Base-by-base conservation (phyloP, 1,140 invertebrate species). In the Cyclina sinensis region DNA sequence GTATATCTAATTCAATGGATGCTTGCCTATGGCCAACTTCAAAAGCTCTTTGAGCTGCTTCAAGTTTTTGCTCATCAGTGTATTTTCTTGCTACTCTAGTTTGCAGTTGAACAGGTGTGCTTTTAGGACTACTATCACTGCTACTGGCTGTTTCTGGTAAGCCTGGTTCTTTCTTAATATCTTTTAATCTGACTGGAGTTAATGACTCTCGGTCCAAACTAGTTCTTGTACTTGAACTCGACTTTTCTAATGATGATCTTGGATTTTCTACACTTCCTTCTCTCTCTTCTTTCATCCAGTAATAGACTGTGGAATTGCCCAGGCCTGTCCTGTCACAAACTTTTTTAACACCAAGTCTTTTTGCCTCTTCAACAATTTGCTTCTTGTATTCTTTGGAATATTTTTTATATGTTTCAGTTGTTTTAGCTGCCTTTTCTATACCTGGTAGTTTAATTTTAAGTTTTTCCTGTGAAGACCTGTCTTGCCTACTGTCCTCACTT, bases 101-200 rank as follows among this genome's bases (percentile, higher is more conserved):
- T 70, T 43, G 68, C 30, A 37, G 46, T 51, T 27, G 37, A 9
- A 73, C 65, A 54, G 18, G 27, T 51, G 24, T 74, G 24, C 24
- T 21, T 24, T 37, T 73, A 7, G 62, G 21, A 54, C 14, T n/a
- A 35, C 30, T 43, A 11, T 62, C 54, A 54, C 7, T 39, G n/a
- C 27, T 30, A 39, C 27, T 65, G 35, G 32, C 16, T 62, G 16
- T 82, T 5, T 24, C 65, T 35, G 27, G 16, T 78, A 78, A 21
- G 21, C 76, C 85, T 48, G 85, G 85, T 54, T 87, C 85, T 48
- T 51, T 80, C 27, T 87, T 87, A 12, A 87, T 87, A 27, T 87
- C 59, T 39, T 68, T 21, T 27, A 80, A 21, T 21, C 1, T n/a
- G 24, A 86, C n/a, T 27, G 83, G 83, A 32, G 68, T 86, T 2